Conservation (phyloP, 1,140 invertebrate species). For the Drosophila tristis region DNA sequence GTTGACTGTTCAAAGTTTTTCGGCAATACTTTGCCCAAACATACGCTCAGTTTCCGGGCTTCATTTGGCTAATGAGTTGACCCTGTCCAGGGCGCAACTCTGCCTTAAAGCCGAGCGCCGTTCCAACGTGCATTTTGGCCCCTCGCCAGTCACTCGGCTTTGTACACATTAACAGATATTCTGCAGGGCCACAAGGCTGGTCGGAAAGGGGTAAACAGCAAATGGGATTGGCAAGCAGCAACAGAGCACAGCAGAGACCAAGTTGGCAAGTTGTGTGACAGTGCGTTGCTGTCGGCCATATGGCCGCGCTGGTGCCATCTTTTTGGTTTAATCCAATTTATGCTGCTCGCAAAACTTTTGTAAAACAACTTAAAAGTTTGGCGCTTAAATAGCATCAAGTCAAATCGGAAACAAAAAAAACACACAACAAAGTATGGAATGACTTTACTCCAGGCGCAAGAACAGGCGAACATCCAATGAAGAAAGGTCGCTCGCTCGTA, state of each 20-base stretch:
- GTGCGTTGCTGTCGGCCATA: slow-evolving; percentile 47
- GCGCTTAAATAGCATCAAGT: slow-evolving; percentile 78
- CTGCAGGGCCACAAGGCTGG: slow-evolving; percentile 13
- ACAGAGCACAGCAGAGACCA: neutral
- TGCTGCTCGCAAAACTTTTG: slow-evolving; percentile 73
- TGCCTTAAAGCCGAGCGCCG: slow-evolving; percentile 24
- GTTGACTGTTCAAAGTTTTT: slow-evolving; percentile 59
- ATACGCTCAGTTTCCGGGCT: slow-evolving; percentile 69
- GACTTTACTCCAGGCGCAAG: slow-evolving; percentile 44
- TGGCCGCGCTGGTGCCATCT: slow-evolving; percentile 75
- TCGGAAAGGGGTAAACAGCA: slow-evolving; percentile 26
- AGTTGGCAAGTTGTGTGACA: slow-evolving; percentile 72
- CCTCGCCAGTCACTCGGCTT: slow-evolving; percentile 45
- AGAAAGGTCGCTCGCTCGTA: slow-evolving; percentile 5
- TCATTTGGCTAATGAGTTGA: slow-evolving; percentile 81
- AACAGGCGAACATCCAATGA: slow-evolving; percentile 5
- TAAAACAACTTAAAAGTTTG: slow-evolving; percentile 79
- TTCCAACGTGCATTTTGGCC: slow-evolving; percentile 61
- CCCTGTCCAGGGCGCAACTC: slow-evolving; percentile 21
- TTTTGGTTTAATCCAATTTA: slow-evolving; percentile 83
- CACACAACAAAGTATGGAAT: slow-evolving; percentile 73
- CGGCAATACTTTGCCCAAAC: slow-evolving; percentile 59
- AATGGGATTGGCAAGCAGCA: slow-evolving; percentile 47
- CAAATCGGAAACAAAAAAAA: slow-evolving; percentile 48
- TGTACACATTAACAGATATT: slow-evolving; percentile 52